These are phyloP conservation scores for Etheostoma spectabile DNA, from an alignment of 2,113 vertebrate species.

Conservation along the genomic window DNA sequence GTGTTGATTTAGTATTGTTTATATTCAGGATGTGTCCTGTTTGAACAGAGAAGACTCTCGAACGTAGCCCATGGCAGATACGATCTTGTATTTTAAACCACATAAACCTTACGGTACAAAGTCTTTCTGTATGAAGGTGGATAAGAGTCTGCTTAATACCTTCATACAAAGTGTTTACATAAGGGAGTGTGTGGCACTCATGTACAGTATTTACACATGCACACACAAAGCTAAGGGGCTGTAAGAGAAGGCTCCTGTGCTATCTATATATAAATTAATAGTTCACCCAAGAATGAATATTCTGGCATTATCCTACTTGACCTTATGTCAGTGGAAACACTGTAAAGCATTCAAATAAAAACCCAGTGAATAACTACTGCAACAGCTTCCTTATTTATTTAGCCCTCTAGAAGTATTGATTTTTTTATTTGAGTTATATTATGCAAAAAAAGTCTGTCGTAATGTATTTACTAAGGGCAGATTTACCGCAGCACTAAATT, in stretches of 20 bases:
- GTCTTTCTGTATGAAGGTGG: conserved; percentile 53
- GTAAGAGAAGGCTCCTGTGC: neutral
- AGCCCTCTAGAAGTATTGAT: neutral
- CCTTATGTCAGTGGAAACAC: neutral
- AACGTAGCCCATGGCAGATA: conserved; percentile 16
- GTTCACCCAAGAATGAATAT: neutral
- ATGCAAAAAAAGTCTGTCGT: neutral
- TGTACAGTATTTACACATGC: neutral
- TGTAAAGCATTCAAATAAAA: neutral
- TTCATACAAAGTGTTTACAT: conserved; percentile 46
- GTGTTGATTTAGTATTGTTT: conserved; percentile 41
- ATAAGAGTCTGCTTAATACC: conserved; percentile 22
- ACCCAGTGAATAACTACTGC: no score
- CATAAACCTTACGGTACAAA: conserved; percentile 40
- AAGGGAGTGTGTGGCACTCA: conserved; percentile 9
- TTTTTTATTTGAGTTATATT: neutral
- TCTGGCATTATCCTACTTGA: neutral
- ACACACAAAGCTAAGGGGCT: neutral
- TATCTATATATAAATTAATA: neutral
- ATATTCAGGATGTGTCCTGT: conserved; percentile 72
- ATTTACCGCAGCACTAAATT: neutral
- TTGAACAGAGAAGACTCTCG: conserved; percentile 50
- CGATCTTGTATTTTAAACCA: conserved; percentile 36
- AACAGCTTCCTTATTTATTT: neutral
- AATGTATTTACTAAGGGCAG: neutral